Evolutionary conservation across 92 coral and sea anemone genomes (phyloP).

Genomic region (Diadumene lineata): DNA sequence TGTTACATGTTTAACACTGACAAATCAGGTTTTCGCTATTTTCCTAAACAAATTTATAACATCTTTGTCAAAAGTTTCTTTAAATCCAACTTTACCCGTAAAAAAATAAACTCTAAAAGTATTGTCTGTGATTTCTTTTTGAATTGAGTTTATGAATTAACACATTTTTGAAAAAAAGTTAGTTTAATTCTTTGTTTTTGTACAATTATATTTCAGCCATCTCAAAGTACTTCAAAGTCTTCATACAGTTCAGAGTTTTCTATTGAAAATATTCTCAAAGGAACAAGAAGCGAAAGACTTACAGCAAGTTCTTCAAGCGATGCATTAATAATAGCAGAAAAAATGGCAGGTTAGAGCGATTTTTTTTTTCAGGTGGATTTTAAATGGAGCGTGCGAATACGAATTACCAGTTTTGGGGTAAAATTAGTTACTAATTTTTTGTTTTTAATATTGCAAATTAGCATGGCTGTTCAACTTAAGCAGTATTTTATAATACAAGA

Average conservation of each 20-base stretch:
- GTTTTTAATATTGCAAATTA: background rate
- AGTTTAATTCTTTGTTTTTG: background rate
- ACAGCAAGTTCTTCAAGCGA: slow-evolving; percentile 68
- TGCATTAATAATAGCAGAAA: slow-evolving; percentile 78
- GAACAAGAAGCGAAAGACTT: slow-evolving; percentile 61
- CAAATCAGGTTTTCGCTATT: too few relatives aligned
- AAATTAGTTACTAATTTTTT: background rate
- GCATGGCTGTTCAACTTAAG: background rate
- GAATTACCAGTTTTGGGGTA: too few relatives aligned
- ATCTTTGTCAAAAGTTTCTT: too few relatives aligned
- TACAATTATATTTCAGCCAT: background rate
- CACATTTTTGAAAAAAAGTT: background rate
- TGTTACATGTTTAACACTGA: too few relatives aligned
- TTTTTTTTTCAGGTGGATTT: slow-evolving; percentile 3
- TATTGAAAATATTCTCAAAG: slow-evolving; percentile 88
- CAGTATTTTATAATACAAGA: slow-evolving; percentile 4
- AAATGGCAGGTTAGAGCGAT: slow-evolving; percentile 74
- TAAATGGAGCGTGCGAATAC: too few relatives aligned
- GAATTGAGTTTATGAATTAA: background rate
- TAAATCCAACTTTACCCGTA: too few relatives aligned
- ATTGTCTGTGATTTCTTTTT: too few relatives aligned
- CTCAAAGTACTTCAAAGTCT: slow-evolving; percentile 8
- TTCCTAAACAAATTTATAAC: too few relatives aligned
- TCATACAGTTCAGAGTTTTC: slow-evolving; percentile 49
- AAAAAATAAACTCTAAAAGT: background rate